These are phyloP conservation scores for Stichopus chloronotus DNA, from an alignment of 35 echinoderm and acorn worm species.

Conservation along the genomic window DNA sequence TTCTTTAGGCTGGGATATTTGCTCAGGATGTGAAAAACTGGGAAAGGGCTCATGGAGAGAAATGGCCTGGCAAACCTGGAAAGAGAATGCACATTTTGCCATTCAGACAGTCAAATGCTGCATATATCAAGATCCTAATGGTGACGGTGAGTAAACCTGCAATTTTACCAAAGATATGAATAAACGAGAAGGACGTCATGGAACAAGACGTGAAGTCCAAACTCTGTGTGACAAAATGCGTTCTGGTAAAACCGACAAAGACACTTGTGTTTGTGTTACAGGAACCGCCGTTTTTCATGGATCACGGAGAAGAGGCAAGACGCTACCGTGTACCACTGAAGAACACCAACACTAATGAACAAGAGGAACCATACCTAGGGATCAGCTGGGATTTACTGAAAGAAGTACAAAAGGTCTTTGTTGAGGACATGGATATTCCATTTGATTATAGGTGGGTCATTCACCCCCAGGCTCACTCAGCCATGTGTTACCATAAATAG, in stretches of 20 bases:
- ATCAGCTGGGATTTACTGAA: constrained; percentile 60
- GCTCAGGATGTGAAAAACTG: constrained; percentile 69
- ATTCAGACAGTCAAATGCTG: constrained; percentile 68
- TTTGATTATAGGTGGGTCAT: constrained; percentile 64
- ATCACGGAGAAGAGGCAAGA: constrained; percentile 42
- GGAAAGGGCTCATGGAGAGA: constrained; percentile 55
- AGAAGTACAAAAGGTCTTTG: constrained; percentile 58
- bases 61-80: constrained; percentile 63
- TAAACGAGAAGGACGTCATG: too few relatives aligned
- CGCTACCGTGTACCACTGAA: constrained; percentile 24
- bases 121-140: constrained; percentile 72
- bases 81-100: constrained; percentile 74
- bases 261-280: not conserved
- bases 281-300: constrained; percentile 83
- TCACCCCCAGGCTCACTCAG: too few relatives aligned
- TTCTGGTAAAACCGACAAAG: too few relatives aligned
- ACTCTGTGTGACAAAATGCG: too few relatives aligned
- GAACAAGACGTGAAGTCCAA: too few relatives aligned
- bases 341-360: not conserved
- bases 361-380: constrained; percentile 56
- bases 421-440: constrained; percentile 67
- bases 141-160: constrained; percentile 64
- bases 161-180: too few relatives aligned
- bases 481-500: too few relatives aligned
- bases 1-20: constrained; percentile 65